Evolutionary conservation across 1,140 invertebrate genomes (phyloP), one percentile per base, ranked within the genome.

Genomic region (Macrotrachela quadricornifera): DNA sequence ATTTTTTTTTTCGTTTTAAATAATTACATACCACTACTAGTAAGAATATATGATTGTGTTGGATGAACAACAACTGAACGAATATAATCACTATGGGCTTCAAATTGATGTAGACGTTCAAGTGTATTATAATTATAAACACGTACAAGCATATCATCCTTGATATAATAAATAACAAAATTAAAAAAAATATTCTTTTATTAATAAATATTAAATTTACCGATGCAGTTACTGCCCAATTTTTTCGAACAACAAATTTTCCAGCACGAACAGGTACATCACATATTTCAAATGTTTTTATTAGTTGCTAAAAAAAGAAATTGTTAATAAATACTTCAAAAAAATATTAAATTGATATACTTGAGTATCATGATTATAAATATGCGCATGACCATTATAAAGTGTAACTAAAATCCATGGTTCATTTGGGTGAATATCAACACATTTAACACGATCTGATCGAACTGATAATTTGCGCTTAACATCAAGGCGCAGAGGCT

Each of bases 41-140:
- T 96, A 9, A 99, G 72, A 58, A 99, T 80, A 66, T 87, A 91
- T 0, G 92, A 87, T 62, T 96, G 90, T 45, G 86, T 87, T 12
- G 92, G 92, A 75, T 99, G 94, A 12, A 97, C 80, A 12, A 82
- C 85, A 64, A 99, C 94, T 60, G 82, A 88, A 58, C 94, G 76
- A 14, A 97, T 79, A 73, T 97, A 99, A 71, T 99, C 92, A 11
- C 87, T 91, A 71, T 99, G 92, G 6, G 92, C 92, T 71, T 97
- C 94, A 70, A 90, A 95, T 11, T 83, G 78, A 65, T 96, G 86
- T 0, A 92, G 81, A 59, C 87, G 73, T 65, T 97, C 94, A 55
- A 95, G 66, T 0, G 94, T 99, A 66, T 99, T 99, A 70, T 97
- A 99, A 71, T 99, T 99, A 68, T 90, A 97, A 10, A 96, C 80